Conservation (phyloP, 2,113 vertebrate genomes). For the Rana temporaria region DNA sequence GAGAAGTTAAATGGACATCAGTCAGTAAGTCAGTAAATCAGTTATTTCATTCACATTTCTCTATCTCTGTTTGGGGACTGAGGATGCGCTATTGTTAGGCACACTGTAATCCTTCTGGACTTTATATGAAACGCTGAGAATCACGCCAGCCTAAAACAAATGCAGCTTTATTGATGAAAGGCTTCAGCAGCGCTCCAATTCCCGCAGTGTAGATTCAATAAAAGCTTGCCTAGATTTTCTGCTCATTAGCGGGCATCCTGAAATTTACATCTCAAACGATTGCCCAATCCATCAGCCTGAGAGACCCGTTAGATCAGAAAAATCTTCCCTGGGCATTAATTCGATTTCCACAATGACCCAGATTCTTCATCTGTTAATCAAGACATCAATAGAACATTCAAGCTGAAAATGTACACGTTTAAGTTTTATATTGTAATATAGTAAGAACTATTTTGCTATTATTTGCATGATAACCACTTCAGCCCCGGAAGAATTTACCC, state of each 20-base stretch:
- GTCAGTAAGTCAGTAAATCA: constrained; percentile 82
- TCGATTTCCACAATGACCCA: too few relatives aligned
- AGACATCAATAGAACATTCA: not conserved
- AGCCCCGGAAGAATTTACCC: too few relatives aligned
- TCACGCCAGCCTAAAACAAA: not conserved
- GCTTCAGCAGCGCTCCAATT: not conserved
- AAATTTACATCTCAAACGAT: constrained; percentile 15
- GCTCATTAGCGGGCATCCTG: not conserved
- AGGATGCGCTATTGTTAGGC: not conserved
- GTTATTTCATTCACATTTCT: not conserved
- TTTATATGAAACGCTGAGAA: not conserved
- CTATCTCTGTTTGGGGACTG: not conserved
- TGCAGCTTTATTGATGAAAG: not conserved
- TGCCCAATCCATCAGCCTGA: not conserved
- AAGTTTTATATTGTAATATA: too few relatives aligned
- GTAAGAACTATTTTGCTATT: too few relatives aligned
- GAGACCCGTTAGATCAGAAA: not conserved
- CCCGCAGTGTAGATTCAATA: not conserved
- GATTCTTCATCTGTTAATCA: too few relatives aligned
- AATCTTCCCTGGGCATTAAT: not conserved
- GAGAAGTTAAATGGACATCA: constrained; percentile 94
- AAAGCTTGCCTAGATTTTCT: not conserved
- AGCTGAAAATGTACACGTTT: too few relatives aligned
- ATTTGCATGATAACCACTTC: too few relatives aligned
- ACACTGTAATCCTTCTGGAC: not conserved